These are phyloP conservation scores for Philantomba maxwellii DNA, from an alignment of 2,113 vertebrate species.

Conservation along the genomic window DNA sequence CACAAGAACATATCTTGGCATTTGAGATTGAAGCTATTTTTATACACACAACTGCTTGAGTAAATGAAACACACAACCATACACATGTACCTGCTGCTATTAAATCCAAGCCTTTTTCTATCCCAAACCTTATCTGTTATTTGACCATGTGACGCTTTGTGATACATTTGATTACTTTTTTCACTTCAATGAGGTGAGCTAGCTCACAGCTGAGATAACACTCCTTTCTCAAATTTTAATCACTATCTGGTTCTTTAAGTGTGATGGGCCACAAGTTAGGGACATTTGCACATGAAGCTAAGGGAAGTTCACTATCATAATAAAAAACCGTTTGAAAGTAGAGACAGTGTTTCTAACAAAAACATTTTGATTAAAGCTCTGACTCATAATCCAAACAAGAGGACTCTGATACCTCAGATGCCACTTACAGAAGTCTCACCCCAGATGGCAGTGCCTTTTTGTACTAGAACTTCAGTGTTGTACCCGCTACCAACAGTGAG, in stretches of 20 bases:
- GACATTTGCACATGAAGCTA: not conserved
- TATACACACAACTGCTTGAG: not conserved
- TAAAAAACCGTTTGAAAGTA: not conserved
- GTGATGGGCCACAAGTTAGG: not conserved
- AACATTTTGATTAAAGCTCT: slow-evolving; percentile 6
- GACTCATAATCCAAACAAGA: not conserved
- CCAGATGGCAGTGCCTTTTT: not conserved
- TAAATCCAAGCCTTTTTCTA: not conserved
- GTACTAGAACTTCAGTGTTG: not conserved
- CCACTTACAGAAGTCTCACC: not conserved
- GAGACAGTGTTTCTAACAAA: not conserved
- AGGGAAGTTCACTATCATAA: not conserved
- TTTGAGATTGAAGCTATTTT: not conserved
- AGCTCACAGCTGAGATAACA: not conserved
- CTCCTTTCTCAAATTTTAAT: not conserved
- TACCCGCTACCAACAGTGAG: not conserved
- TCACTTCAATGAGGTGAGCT: not conserved
- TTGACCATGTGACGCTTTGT: not conserved
- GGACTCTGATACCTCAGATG: not conserved
- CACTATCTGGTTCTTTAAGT: not conserved
- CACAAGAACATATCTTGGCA: not conserved
- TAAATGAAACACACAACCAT: not conserved
- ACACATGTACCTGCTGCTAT: not conserved
- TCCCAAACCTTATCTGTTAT: not conserved
- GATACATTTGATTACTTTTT: not conserved